Percentiles rank a stretch among this genome's conserved stretches.
phyloP scores from a whole-genome alignment of 2,888 invertebrate genomes.

The Lepeophtheirus nordmannii region DNA sequence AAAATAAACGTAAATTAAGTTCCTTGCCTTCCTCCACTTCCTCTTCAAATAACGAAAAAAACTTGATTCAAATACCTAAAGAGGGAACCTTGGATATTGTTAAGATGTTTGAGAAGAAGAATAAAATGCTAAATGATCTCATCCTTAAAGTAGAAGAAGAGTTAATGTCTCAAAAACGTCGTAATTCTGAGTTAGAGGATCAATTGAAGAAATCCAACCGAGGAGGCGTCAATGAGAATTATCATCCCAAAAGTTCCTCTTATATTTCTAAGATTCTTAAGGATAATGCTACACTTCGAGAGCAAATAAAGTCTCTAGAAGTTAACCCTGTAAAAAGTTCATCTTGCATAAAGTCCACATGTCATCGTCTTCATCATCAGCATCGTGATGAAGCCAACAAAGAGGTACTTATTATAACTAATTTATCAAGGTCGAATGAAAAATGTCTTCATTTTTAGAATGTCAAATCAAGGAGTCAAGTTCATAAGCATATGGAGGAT shows the following conservation, averaged over 20 bases:
- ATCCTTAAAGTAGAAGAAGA: not conserved
- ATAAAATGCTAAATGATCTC: not conserved
- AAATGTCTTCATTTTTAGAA: not conserved
- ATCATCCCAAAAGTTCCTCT: not conserved
- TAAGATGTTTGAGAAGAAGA: not conserved
- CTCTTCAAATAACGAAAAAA: too few relatives aligned
- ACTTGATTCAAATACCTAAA: too few relatives aligned
- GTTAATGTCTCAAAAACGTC: not conserved
- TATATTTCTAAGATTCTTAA: slow-evolving; percentile 1
- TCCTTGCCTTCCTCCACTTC: not conserved
- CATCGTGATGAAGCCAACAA: not conserved
- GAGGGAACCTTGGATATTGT: not conserved
- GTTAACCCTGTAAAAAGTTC: not conserved
- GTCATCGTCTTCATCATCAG: not conserved
- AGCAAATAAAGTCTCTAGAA: not conserved
- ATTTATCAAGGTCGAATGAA: too few relatives aligned
- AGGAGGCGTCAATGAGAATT: too few relatives aligned
- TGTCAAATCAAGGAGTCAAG: not conserved
- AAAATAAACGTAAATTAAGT: not conserved
- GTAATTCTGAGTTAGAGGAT: too few relatives aligned
- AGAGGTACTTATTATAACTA: not conserved
- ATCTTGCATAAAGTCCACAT: not conserved
- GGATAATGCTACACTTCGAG: not conserved
- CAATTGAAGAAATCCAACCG: too few relatives aligned
- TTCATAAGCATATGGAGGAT: not conserved